A percentile compares a stretch with the other conserved stretches of the same genome.
Conservation (phyloP, 2,888 invertebrate genomes). For the Sarcophaga subvicina region DNA sequence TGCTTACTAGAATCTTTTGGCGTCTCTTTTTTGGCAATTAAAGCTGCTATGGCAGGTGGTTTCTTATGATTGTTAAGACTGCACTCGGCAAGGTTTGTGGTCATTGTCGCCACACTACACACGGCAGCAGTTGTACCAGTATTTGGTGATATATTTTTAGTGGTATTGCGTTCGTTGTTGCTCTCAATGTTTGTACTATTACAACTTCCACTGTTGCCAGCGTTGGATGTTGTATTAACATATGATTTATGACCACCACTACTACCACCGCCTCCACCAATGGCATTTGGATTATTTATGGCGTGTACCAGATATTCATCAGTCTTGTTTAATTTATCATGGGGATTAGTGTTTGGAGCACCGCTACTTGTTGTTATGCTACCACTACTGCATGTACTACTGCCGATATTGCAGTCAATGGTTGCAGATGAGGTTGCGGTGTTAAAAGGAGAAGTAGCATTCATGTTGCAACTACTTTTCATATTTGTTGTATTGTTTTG, state of each 20-base stretch:
- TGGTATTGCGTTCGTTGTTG: conserved; percentile 50
- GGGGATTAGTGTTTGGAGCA: conserved; percentile 79
- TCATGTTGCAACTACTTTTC: conserved; percentile 67
- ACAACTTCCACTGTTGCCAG: conserved; percentile 61
- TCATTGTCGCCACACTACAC: conserved; percentile 84
- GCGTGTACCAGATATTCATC: conserved; percentile 79
- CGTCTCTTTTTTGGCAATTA: conserved; percentile 75
- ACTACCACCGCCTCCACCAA: conserved; percentile 50
- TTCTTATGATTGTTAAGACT: conserved; percentile 77
- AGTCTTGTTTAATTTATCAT: conserved; percentile 88
- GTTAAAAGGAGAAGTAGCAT: conserved; percentile 64
- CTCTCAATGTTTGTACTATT: conserved; percentile 56
- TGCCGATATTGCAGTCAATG: conserved; percentile 56
- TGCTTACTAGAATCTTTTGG: conserved; percentile 77
- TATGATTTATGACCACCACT: conserved; percentile 68
- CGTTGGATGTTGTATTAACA: conserved; percentile 54
- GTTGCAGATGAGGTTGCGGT: conserved; percentile 66
- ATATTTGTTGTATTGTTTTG: conserved; percentile 76
- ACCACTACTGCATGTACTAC: conserved; percentile 63
- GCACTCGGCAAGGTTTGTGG: conserved; percentile 80
- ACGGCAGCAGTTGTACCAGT: conserved; percentile 68
- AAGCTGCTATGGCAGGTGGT: conserved; percentile 74
- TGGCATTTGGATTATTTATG: conserved; percentile 76
- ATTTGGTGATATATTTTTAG: conserved; percentile 60
- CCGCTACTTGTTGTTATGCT: conserved; percentile 53